Evolutionary conservation across 1,140 invertebrate genomes (phyloP).

Genomic region (Drosophila suzukii): DNA sequence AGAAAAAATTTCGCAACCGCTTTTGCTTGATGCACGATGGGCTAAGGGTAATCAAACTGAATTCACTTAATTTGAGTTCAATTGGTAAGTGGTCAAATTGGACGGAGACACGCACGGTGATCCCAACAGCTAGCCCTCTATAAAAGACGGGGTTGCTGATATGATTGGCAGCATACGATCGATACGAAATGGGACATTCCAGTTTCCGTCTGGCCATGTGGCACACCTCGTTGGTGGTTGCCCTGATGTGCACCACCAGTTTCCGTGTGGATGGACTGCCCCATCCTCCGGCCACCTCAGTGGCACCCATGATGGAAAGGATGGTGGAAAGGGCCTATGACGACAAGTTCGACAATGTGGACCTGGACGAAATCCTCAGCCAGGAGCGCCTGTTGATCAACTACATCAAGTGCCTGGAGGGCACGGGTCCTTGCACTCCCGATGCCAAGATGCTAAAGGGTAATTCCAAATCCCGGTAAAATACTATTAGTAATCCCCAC

Average conservation of each 20-base stretch:
- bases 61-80: slow-evolving; percentile 61
- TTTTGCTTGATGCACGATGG: not conserved
- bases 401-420: slow-evolving; percentile 89
- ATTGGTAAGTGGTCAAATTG: slow-evolving; percentile 56
- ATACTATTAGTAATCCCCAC: not conserved
- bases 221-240: slow-evolving; percentile 2
- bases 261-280: slow-evolving; percentile 31
- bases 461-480: not conserved
- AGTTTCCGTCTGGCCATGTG: slow-evolving; percentile 1
- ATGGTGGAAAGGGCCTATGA: slow-evolving; percentile 86
- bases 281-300: slow-evolving; percentile 61
- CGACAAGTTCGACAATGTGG: slow-evolving; percentile 89
- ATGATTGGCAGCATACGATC: slow-evolving; percentile 12
- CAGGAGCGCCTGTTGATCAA: slow-evolving; percentile 88
- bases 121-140: slow-evolving; percentile 24
- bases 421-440: slow-evolving; percentile 88
- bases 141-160: slow-evolving; percentile 34
- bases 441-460: slow-evolving; percentile 89
- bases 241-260: slow-evolving; percentile 6
- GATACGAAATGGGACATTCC: slow-evolving; percentile 13
- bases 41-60: slow-evolving; percentile 60
- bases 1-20: not conserved
- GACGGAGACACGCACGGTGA: slow-evolving; percentile 44
- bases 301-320: slow-evolving; percentile 56
- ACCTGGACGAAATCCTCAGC: slow-evolving; percentile 88